Evolutionary conservation across 2,888 invertebrate genomes (phyloP).

Genomic region (Holacanthella duospinosa): DNA sequence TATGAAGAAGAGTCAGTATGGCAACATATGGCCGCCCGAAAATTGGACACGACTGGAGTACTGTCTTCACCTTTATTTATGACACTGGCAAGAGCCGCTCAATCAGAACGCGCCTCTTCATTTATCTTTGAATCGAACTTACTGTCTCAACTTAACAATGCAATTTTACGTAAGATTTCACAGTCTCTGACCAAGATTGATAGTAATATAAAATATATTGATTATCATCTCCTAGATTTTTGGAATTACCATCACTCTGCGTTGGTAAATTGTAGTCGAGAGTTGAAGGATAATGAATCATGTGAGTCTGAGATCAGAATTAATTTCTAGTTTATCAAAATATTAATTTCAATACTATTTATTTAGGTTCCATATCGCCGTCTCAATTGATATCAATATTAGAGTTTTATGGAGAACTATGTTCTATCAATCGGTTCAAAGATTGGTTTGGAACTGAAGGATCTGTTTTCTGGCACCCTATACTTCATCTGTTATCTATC

Average conservation of each 20-base stretch:
- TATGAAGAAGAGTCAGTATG: constrained; percentile 32
- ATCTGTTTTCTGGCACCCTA: constrained; percentile 72
- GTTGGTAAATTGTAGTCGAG: constrained; percentile 14
- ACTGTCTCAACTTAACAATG: constrained; percentile 53
- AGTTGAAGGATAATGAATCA: not conserved
- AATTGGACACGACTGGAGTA: constrained; percentile 42
- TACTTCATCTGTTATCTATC: constrained; percentile 57
- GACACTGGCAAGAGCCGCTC: constrained; percentile 66
- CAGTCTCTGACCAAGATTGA: no score
- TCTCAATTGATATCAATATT: constrained; percentile 47
- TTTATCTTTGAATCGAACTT: constrained; percentile 41
- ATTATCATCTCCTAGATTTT: constrained; percentile 20
- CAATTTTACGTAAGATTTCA: constrained; percentile 46
- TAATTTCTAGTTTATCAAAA: no score
- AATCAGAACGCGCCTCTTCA: constrained; percentile 48
- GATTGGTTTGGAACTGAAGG: constrained; percentile 80
- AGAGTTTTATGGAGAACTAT: constrained; percentile 69
- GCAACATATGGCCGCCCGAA: constrained; percentile 49
- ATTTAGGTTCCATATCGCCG: constrained; percentile 16
- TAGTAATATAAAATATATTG: no score
- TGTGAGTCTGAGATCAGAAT: no score
- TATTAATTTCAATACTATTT: not conserved
- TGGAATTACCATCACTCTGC: constrained; percentile 26
- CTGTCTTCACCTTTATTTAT: constrained; percentile 49
- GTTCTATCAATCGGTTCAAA: constrained; percentile 67